phyloP scores from a whole-genome alignment of 2,888 invertebrate species.

The Sclerodermus sp. region DNA sequence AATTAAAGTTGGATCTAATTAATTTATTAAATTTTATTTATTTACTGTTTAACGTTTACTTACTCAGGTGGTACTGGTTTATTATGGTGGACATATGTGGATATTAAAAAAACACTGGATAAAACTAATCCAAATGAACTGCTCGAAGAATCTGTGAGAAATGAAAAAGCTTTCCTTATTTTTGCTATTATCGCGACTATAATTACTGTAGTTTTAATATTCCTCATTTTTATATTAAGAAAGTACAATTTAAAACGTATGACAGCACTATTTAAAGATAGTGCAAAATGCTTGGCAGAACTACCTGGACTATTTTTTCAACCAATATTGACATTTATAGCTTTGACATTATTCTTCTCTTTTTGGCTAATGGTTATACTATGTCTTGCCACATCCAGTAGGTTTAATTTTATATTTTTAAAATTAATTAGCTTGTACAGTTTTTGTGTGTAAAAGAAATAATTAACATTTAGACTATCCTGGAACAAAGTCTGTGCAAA shows the following conservation, averaged over 20 bases:
- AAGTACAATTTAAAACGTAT: conserved; percentile 77
- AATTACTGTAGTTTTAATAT: conserved; percentile 75
- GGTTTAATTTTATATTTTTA: conserved; percentile 52
- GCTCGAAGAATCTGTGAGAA: conserved; percentile 78
- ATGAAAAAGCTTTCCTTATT: conserved; percentile 82
- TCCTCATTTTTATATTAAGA: conserved; percentile 75
- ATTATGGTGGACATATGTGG: conserved; percentile 88
- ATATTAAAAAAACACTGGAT: conserved; percentile 70
- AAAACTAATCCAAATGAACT: conserved; percentile 58
- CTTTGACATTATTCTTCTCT: conserved; percentile 75
- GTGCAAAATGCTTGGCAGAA: conserved; percentile 81
- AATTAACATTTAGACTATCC: conserved; percentile 50
- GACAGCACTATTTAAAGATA: conserved; percentile 84
- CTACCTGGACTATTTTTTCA: conserved; percentile 85
- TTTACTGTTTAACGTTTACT: not conserved
- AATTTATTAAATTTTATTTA: not conserved
- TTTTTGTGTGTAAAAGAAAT: conserved; percentile 1
- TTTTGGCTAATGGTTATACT: conserved; percentile 88
- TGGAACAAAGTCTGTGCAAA: conserved; percentile 48
- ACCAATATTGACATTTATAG: conserved; percentile 79
- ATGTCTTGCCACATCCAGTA: conserved; percentile 82
- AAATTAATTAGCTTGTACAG: not conserved
- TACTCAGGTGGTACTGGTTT: conserved; percentile 68
- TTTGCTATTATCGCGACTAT: conserved; percentile 85
- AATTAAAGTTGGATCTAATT: conserved; percentile 29